Evolutionary conservation across 2,888 invertebrate species (phyloP).

Genomic region (Toxonevra muliebris): DNA sequence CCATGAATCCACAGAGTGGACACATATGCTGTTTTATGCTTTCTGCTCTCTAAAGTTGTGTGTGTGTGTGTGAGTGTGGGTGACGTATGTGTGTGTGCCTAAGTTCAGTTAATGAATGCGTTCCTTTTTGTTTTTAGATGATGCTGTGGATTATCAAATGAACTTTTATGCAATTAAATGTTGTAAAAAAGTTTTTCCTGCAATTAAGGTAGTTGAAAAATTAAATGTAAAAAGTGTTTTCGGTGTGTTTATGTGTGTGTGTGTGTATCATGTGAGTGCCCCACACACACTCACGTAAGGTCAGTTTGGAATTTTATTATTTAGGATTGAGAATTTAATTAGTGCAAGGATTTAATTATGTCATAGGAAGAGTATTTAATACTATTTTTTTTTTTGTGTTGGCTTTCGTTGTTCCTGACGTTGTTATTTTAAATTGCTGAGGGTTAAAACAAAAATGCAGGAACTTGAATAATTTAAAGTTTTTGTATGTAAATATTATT

Average conservation of each 20-base stretch:
- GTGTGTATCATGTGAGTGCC: neutral
- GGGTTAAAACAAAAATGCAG: no score
- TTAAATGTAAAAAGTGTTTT: slow-evolving; percentile 42
- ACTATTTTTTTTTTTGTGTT: slow-evolving; percentile 36
- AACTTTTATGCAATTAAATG: slow-evolving; percentile 50
- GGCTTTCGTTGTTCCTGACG: no score
- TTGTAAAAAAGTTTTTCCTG: slow-evolving; percentile 46
- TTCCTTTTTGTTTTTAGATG: no score
- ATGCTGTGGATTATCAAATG: slow-evolving; percentile 44
- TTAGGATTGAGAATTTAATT: slow-evolving; percentile 53
- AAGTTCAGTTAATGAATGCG: slow-evolving; percentile 32
- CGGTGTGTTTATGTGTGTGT: slow-evolving; percentile 2
- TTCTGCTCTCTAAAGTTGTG: neutral
- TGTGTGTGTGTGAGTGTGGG: neutral
- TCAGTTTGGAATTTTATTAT: slow-evolving; percentile 34
- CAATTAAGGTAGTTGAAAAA: slow-evolving; percentile 61
- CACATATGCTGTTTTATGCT: neutral
- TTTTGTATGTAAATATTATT: no score
- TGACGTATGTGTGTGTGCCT: neutral
- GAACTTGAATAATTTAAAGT: no score
- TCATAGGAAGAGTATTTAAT: slow-evolving; percentile 43
- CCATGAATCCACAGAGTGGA: neutral
- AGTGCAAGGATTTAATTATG: slow-evolving; percentile 64
- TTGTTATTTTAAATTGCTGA: slow-evolving; percentile 13
- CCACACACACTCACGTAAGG: neutral